phyloP scores from a whole-genome alignment of 2,888 invertebrate genomes.

The Platycheirus rosarum region DNA sequence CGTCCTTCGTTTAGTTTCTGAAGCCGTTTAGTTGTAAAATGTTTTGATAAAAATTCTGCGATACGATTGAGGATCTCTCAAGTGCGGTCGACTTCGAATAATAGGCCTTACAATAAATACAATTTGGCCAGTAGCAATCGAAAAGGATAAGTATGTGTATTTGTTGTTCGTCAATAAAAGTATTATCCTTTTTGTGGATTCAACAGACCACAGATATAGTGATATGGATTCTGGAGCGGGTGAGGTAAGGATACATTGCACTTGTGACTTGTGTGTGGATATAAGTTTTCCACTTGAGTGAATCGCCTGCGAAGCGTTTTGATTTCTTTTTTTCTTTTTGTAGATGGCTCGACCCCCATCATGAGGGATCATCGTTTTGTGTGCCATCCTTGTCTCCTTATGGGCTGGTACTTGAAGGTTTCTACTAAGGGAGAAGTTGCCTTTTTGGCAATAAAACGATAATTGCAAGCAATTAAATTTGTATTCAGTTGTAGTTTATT shows the following conservation, averaged over 20 bases:
- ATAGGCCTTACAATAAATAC: constrained; percentile 57
- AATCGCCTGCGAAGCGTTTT: constrained; percentile 70
- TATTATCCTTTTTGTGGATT: constrained; percentile 70
- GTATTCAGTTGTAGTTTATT: constrained; percentile 58
- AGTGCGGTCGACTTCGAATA: constrained; percentile 59
- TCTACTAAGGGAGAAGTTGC: constrained; percentile 43
- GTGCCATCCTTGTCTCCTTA: constrained; percentile 14
- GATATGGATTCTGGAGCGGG: constrained; percentile 2
- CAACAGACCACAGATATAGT: constrained; percentile 55
- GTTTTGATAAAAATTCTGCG: constrained; percentile 48
- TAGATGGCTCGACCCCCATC: constrained; percentile 1
- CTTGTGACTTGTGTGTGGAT: constrained; percentile 66
- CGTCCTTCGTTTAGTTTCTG: constrained; percentile 17
- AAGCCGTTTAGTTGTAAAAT: constrained; percentile 27
- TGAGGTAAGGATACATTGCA: constrained; percentile 52
- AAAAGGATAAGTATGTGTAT: constrained; percentile 66
- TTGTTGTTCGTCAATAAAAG: constrained; percentile 67
- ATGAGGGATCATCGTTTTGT: constrained; percentile 17
- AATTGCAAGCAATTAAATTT: constrained; percentile 69
- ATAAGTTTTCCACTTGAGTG: constrained; percentile 69
- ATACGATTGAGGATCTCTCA: constrained; percentile 61
- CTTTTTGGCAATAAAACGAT: constrained; percentile 70
- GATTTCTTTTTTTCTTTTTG: constrained; percentile 3
- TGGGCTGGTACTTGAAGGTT: constrained; percentile 20
- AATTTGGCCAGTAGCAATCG: constrained; percentile 76